Conservation (phyloP, 2,113 vertebrate genomes). For the Epinephelus moara region DNA sequence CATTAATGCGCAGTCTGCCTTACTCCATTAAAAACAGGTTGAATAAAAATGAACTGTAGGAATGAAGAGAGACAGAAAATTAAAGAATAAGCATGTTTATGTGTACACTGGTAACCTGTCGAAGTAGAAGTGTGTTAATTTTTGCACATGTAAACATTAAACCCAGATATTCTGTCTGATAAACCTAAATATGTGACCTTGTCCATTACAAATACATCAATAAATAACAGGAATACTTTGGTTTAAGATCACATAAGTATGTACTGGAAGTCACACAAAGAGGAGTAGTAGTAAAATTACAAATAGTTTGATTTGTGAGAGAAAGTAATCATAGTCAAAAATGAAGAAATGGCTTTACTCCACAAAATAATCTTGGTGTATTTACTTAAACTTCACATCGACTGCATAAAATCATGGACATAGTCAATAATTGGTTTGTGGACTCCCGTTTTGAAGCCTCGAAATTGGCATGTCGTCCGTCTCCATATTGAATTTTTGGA, state of each 20-base stretch:
- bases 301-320: neutral
- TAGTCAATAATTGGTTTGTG: too few species aligned
- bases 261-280: too few species aligned
- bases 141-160: neutral
- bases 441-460: too few species aligned
- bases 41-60: neutral
- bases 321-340: neutral
- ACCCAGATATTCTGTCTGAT: neutral
- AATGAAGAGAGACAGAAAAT: neutral
- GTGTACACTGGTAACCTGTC: too few species aligned
- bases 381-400: neutral
- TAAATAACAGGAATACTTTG: too few species aligned
- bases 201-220: too few species aligned
- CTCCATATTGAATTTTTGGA: too few species aligned
- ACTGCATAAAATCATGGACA: too few species aligned
- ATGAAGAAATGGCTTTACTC: neutral
- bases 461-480: rapidly evolving
- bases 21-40: neutral
- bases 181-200: neutral
- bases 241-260: too few species aligned
- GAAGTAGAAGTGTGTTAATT: too few species aligned
- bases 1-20: neutral
- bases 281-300: neutral
- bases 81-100: neutral
- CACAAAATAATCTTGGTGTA: too few species aligned